Percentiles rank a stretch among this genome's conserved stretches.
These are phyloP conservation scores for Fundulus diaphanus DNA, from an alignment of 2,797 vertebrate genomes.

Conservation along the genomic window DNA sequence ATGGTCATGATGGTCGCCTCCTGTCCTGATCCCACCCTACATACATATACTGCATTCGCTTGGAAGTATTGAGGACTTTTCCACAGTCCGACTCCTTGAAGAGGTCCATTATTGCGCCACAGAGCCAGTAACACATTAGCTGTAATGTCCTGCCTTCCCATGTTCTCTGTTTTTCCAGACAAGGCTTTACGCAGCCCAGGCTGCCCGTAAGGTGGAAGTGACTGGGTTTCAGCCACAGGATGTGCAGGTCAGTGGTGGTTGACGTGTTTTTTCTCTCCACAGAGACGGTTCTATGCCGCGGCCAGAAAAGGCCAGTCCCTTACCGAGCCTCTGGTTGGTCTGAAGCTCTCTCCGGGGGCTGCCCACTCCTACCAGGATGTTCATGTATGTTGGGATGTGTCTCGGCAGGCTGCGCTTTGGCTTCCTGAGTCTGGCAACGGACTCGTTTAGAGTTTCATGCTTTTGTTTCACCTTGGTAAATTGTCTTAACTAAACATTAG, in stretches of 20 bases:
- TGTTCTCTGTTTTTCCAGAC: conserved; percentile 79
- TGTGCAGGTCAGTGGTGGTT: conserved; percentile 86
- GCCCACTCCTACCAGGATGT: conserved; percentile 61
- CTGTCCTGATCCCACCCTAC: not conserved
- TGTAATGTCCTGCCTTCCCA: conserved; percentile 45
- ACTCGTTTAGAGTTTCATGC: not conserved
- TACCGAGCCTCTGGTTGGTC: conserved; percentile 56
- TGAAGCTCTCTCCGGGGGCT: conserved; percentile 61
- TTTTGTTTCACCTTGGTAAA: not conserved
- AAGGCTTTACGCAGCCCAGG: conserved; percentile 91
- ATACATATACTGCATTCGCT: too few species aligned
- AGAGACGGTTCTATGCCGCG: conserved; percentile 64
- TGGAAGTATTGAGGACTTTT: not conserved
- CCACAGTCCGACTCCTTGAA: not conserved
- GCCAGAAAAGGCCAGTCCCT: conserved; percentile 57
- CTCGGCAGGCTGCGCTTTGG: conserved; percentile 8
- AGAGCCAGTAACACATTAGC: conserved; percentile 15
- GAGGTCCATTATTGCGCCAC: not conserved
- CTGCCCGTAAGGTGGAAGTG: conserved; percentile 83
- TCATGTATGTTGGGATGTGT: conserved; percentile 67
- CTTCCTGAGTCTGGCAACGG: not conserved
- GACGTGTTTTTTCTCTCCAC: conserved; percentile 57
- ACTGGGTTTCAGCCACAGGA: conserved; percentile 82
- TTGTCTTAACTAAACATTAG: not conserved
- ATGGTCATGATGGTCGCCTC: not conserved